Evolutionary conservation across 2,113 vertebrate genomes (phyloP).

Genomic region (Prunella fulvescens): DNA sequence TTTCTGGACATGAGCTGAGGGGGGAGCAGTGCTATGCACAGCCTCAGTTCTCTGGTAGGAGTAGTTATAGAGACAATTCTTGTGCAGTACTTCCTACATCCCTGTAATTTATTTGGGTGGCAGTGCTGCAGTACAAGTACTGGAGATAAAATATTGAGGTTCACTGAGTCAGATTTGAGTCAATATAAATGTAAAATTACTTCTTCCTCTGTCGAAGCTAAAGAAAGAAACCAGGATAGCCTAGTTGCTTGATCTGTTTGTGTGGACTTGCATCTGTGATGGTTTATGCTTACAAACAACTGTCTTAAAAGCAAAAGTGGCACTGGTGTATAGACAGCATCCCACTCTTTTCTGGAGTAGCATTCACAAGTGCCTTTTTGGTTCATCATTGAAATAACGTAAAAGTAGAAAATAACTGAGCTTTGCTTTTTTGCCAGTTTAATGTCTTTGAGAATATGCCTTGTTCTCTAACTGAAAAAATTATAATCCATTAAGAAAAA

Average conservation of each 20-base stretch:
- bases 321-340: not conserved
- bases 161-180: not conserved
- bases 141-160: not conserved
- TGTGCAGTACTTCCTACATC: not conserved
- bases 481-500: not conserved
- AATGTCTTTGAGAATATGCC: not conserved
- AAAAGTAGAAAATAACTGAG: not conserved
- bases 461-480: not conserved
- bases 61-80: not conserved
- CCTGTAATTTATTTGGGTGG: not conserved
- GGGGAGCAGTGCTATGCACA: not conserved
- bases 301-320: fast-evolving
- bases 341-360: not conserved
- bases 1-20: not conserved
- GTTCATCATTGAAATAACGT: not conserved
- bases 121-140: not conserved
- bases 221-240: not conserved
- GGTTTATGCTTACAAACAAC: not conserved
- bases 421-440: not conserved
- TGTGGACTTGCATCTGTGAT: not conserved
- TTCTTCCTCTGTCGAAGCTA: not conserved
- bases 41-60: not conserved
- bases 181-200: not conserved
- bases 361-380: not conserved
- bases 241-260: not conserved